phyloP scores from a whole-genome alignment of 2,888 invertebrate species.

The Archips xylosteana region DNA sequence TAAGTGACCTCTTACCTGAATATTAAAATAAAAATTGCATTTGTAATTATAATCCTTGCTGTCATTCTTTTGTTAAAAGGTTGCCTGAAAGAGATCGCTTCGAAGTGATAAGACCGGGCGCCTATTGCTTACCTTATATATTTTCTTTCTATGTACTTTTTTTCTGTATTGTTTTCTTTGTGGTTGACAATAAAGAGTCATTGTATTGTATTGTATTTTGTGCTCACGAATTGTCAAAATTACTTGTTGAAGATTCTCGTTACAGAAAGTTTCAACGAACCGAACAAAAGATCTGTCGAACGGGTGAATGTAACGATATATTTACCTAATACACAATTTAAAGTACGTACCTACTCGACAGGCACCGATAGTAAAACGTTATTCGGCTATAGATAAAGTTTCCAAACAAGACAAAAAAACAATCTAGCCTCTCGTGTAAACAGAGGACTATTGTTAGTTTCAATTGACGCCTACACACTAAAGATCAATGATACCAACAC shows the following conservation, averaged over 20 bases:
- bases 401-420: constrained; percentile 37
- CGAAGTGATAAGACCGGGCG: too few relatives aligned
- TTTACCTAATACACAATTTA: background rate
- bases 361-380: constrained; percentile 19
- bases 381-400: constrained; percentile 13
- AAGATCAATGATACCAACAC: constrained; percentile 34
- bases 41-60: too few relatives aligned
- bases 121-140: too few relatives aligned
- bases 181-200: too few relatives aligned
- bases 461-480: constrained; percentile 34
- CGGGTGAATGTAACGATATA: background rate
- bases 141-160: too few relatives aligned
- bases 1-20: too few relatives aligned
- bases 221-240: background rate
- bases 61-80: too few relatives aligned
- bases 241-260: background rate
- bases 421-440: constrained; percentile 31
- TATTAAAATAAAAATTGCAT: too few relatives aligned
- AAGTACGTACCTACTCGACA: background rate
- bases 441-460: constrained; percentile 39
- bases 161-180: too few relatives aligned
- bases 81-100: too few relatives aligned
- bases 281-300: background rate
- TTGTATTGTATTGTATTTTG: background rate
- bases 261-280: background rate